Evolutionary conservation across 2,888 invertebrate genomes (phyloP).

Genomic region (Pristionchus entomophagus): DNA sequence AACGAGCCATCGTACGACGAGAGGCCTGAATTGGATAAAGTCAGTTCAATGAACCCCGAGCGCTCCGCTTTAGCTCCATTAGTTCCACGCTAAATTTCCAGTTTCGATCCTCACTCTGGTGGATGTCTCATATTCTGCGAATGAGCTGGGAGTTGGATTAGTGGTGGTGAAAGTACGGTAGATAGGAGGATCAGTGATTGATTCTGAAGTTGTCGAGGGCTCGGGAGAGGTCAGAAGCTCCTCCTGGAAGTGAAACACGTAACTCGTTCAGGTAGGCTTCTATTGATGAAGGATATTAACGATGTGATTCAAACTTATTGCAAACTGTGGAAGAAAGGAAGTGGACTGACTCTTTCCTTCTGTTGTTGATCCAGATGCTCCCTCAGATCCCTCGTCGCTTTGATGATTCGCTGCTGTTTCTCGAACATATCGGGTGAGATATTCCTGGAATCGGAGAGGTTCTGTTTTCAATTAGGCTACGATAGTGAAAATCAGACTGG

Average conservation of each 20-base stretch:
- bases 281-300: too few relatives aligned
- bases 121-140: background rate
- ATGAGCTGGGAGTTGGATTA: background rate
- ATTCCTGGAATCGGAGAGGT: too few relatives aligned
- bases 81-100: background rate
- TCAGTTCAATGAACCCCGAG: too few relatives aligned
- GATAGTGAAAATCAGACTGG: too few relatives aligned
- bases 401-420: conserved; percentile 43
- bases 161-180: background rate
- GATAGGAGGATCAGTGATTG: background rate
- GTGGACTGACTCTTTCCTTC: conserved; percentile 43
- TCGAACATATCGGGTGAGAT: conserved; percentile 48
- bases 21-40: background rate
- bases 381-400: conserved; percentile 38
- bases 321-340: too few relatives aligned
- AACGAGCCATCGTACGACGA: background rate
- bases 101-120: background rate
- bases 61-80: too few relatives aligned
- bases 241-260: conserved; percentile 40
- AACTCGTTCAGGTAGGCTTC: too few relatives aligned
- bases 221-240: background rate
- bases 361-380: conserved; percentile 42
- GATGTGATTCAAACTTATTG: too few relatives aligned
- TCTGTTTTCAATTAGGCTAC: too few relatives aligned
- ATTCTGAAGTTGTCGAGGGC: background rate